Base-by-base conservation (phyloP, 2,797 vertebrate species). In the Tapirus indicus region DNA sequence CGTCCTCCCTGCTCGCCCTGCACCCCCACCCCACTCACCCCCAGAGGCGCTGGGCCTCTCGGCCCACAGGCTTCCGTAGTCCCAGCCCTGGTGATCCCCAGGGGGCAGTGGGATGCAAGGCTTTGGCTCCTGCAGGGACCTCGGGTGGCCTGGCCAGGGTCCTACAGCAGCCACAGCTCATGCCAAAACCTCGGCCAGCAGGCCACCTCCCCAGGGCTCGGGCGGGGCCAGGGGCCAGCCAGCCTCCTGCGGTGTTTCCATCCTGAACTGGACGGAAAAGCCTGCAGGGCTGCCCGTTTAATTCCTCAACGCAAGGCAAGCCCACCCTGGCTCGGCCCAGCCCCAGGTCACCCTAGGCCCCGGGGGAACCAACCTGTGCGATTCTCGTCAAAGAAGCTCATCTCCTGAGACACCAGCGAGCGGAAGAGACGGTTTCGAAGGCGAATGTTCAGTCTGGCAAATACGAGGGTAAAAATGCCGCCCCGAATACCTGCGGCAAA, bases 381-480 rank as follows among this genome's bases (percentile, higher is more conserved):
- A 95, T 99, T 99, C 96, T 99, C 99, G 32, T 99, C 99, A 97
- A 99, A 99, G 99, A 99, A 99, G 92, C 98, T 99, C 16, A 99
- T 99, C 97, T 99, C 99, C 98, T 99, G 99, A n/a, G 97, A 98
- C 98, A 99, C 99, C 94, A 99, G 98, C 0, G 99, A 99, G 98
- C 99, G 99, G 98, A 99, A 99, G 94, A 99, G 99, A 64, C 99
- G 98, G 98, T 99, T 99, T 79, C 99, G 99, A 32, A 99, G 99
- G 54, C 99, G 99, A 64, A 99, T 99, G 98, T 99, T 99, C 94
- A 99, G 98, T 97, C 99, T 99, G 18, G 99, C 99, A 89, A 99
- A 99, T 27, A 99, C 99, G 95, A 99, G 98, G 2, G 99, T 99
- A 98, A 99, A 99, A 97, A 99, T 98, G 47, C 99, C 99, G 11